Evolutionary conservation across 2,888 invertebrate genomes (phyloP).

Genomic region (Leucoptera coffeella): DNA sequence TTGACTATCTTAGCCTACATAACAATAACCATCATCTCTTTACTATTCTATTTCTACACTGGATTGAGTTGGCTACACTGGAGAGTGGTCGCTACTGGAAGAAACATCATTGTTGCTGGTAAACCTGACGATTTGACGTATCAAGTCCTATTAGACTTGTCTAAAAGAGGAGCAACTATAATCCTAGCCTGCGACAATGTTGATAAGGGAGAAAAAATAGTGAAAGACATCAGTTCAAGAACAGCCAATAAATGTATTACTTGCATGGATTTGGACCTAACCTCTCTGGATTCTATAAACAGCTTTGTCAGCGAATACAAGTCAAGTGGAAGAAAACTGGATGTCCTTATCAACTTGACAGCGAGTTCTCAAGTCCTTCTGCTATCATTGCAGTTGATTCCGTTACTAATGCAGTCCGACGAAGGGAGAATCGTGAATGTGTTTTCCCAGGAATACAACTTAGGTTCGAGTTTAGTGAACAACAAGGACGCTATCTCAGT

Average conservation of each 20-base stretch:
- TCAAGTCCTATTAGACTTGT: slow-evolving; percentile 67
- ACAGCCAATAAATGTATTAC: slow-evolving; percentile 65
- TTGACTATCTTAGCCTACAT: too few species aligned
- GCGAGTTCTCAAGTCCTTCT: too few species aligned
- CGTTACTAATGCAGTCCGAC: slow-evolving; percentile 32
- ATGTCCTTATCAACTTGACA: slow-evolving; percentile 62
- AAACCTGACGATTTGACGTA: slow-evolving; percentile 80
- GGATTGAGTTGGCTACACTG: slow-evolving; percentile 30
- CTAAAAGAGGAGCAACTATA: slow-evolving; percentile 62
- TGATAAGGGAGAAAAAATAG: slow-evolving; percentile 61
- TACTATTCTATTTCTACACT: too few species aligned
- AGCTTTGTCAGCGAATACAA: slow-evolving; percentile 58
- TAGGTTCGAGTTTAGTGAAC: slow-evolving; percentile 19
- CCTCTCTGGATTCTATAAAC: slow-evolving; percentile 49
- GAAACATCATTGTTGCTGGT: slow-evolving; percentile 73
- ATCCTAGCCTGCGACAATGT: slow-evolving; percentile 74
- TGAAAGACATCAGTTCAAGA: slow-evolving; percentile 60
- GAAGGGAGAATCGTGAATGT: slow-evolving; percentile 39
- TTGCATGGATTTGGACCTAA: slow-evolving; percentile 49
- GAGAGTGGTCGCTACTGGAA: slow-evolving; percentile 40
- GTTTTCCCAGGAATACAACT: slow-evolving; percentile 36
- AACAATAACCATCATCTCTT: too few species aligned
- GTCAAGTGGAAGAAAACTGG: slow-evolving; percentile 44
- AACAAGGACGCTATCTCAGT: slow-evolving; percentile 19
- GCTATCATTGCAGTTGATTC: slow-evolving; percentile 59